A percentile compares a stretch with the other conserved stretches of the same genome.
Evolutionary conservation across 2,888 invertebrate genomes (phyloP).

Genomic region (Esperia sulphurella): DNA sequence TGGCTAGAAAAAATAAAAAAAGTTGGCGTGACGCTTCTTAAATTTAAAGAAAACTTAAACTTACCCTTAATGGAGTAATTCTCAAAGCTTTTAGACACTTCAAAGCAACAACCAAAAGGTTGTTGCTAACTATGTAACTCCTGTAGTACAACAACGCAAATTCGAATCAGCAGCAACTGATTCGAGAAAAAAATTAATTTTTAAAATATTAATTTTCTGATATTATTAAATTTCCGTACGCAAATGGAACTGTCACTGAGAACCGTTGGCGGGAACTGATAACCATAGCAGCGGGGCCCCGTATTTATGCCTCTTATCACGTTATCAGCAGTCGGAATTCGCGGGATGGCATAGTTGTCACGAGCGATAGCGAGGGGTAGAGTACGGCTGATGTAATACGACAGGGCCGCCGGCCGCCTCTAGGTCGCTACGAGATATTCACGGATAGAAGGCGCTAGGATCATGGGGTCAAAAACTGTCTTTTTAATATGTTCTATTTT

Average conservation of each 20-base stretch:
- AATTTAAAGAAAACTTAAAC: slow-evolving; percentile 19
- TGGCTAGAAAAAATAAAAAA: too few species aligned
- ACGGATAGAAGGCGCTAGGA: too few species aligned
- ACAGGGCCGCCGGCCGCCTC: slow-evolving; percentile 1
- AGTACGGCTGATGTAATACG: slow-evolving; percentile 16
- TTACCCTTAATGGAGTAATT: slow-evolving; percentile 80
- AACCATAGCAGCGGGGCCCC: slow-evolving; percentile 22
- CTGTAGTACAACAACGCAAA: slow-evolving; percentile 24
- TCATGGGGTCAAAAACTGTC: too few species aligned
- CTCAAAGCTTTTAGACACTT: slow-evolving; percentile 78
- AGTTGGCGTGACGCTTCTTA: too few species aligned
- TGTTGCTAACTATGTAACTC: slow-evolving; percentile 60
- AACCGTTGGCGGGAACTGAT: slow-evolving; percentile 49
- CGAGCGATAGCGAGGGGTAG: slow-evolving; percentile 11
- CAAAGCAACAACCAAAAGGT: slow-evolving; percentile 75
- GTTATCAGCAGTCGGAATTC: slow-evolving; percentile 49
- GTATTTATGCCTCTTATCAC: slow-evolving; percentile 46
- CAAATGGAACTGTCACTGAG: slow-evolving; percentile 27
- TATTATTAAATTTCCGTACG: slow-evolving; percentile 17
- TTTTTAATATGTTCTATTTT: too few species aligned
- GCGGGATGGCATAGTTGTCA: slow-evolving; percentile 48
- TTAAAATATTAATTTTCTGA: neutral
- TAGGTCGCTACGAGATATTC: neutral
- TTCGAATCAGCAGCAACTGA: slow-evolving; percentile 35
- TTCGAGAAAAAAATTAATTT: slow-evolving; percentile 19